These are phyloP conservation scores for Ruditapes philippinarum DNA, from an alignment of 1,140 invertebrate species.

Conservation along the genomic window DNA sequence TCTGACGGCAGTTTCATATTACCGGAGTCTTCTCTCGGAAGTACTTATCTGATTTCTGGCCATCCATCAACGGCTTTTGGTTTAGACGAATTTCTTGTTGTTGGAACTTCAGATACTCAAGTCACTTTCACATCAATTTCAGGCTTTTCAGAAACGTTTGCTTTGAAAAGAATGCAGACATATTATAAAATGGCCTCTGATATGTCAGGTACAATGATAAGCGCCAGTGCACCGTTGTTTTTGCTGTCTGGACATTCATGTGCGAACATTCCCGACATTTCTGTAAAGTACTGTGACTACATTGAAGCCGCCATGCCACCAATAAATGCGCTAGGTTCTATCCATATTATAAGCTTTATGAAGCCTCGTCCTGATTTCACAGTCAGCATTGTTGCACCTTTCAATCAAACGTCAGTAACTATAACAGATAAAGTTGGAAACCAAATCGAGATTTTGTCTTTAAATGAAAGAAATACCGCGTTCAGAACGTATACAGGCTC, in stretches of 20 bases:
- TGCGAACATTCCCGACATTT: conserved; percentile 24
- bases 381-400: background rate
- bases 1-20: conserved; percentile 3
- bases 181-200: background rate
- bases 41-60: background rate
- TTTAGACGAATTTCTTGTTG: conserved; percentile 2
- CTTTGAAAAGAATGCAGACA: background rate
- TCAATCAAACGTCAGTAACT: background rate
- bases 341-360: conserved; percentile 9
- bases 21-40: background rate
- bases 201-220: conserved; percentile 21
- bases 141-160: background rate
- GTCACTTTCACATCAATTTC: background rate
- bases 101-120: background rate
- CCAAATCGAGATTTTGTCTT: background rate
- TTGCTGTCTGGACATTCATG: conserved; percentile 4
- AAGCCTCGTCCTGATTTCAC: conserved; percentile 14
- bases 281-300: conserved; percentile 15
- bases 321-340: background rate
- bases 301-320: conserved; percentile 1
- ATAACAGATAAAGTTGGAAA: background rate
- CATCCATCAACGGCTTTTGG: background rate
- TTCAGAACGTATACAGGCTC: background rate
- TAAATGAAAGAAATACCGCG: background rate
- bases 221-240: background rate